Conservation (phyloP, 2,888 invertebrate species). For the Isotomurus palustris region DNA sequence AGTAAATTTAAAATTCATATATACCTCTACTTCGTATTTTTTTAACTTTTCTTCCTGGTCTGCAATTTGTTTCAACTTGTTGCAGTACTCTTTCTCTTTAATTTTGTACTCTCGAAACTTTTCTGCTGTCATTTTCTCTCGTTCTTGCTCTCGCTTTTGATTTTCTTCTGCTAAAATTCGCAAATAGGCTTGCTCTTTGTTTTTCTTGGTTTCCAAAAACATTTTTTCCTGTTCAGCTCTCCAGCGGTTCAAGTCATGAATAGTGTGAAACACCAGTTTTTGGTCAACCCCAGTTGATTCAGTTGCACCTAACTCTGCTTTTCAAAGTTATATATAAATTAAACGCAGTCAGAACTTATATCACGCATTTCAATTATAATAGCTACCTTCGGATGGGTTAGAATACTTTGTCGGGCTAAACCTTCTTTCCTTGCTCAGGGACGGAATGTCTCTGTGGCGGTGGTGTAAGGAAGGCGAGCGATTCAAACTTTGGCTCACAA, state of each 20-base stretch:
- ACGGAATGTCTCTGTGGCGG: too few relatives aligned
- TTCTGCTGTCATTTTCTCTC: slow-evolving; percentile 17
- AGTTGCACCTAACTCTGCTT: too few relatives aligned
- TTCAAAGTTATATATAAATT: too few relatives aligned
- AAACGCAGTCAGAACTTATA: too few relatives aligned
- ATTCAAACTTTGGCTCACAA: too few relatives aligned
- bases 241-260: slow-evolving; percentile 17
- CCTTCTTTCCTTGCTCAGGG: too few relatives aligned
- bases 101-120: slow-evolving; percentile 18
- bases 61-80: background rate
- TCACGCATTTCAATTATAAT: too few relatives aligned
- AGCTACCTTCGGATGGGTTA: too few relatives aligned
- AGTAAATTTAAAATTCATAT: slow-evolving; percentile 1
- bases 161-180: slow-evolving; percentile 33
- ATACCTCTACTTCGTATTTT: slow-evolving; percentile 27
- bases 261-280: background rate
- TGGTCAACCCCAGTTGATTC: too few relatives aligned
- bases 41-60: slow-evolving; percentile 20
- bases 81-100: slow-evolving; percentile 23
- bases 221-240: slow-evolving; percentile 6
- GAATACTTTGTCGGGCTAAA: too few relatives aligned
- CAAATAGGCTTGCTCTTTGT: slow-evolving; percentile 34
- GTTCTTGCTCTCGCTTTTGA: slow-evolving; percentile 26
- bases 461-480: too few relatives aligned
- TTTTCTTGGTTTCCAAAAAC: slow-evolving; percentile 1